A percentile compares a stretch with the other conserved stretches of the same genome.
Evolutionary conservation across 2,113 vertebrate genomes (phyloP).

Genomic region (Tenebrosternarchus preto): DNA sequence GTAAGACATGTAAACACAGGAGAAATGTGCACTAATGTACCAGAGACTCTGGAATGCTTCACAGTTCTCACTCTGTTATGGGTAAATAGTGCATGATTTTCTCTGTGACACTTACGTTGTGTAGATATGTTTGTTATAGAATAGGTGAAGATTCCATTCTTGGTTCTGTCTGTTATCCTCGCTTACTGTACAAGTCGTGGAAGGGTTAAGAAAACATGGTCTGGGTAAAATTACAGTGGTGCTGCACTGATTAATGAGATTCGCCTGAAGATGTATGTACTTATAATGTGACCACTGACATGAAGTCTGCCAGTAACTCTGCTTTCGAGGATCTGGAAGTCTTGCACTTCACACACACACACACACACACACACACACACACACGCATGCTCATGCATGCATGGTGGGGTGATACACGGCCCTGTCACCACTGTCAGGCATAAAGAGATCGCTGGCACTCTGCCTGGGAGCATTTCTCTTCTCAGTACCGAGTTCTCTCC

Average conservation of each 20-base stretch:
- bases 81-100: constrained; percentile 30
- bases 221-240: background rate
- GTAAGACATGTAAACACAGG: background rate
- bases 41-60: too few species aligned
- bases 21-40: background rate
- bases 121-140: background rate
- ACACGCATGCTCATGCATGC: constrained; percentile 13
- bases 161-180: background rate
- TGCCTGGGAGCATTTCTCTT: constrained; percentile 30
- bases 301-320: background rate
- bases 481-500: constrained; percentile 8
- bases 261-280: background rate
- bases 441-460: constrained; percentile 25
- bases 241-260: constrained; percentile 1
- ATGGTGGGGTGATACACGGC: constrained; percentile 10
- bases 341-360: constrained; percentile 6
- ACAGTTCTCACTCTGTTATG: background rate
- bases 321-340: background rate
- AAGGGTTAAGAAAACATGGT: background rate
- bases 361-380: constrained; percentile 9
- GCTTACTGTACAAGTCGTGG: background rate
- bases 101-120: background rate
- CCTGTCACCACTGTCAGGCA: constrained; percentile 31
- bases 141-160: background rate
- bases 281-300: background rate